Percentiles rank a stretch among this genome's conserved stretches.
phyloP scores from a whole-genome alignment of 64 coral and sea anemone genomes.

The Trachythela sp. region DNA sequence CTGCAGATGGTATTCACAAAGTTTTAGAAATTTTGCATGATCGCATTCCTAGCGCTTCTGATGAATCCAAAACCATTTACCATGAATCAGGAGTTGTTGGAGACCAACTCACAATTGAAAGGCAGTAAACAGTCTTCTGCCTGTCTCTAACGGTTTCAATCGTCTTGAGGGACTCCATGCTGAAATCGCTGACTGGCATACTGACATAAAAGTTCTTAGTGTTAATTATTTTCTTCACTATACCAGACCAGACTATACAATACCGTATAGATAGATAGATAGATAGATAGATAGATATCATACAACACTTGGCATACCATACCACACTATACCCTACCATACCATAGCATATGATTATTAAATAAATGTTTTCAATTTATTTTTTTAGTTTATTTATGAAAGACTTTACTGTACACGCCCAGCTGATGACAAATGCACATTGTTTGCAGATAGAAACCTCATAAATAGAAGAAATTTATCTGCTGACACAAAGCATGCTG shows the following conservation, averaged over 20 bases:
- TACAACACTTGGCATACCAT: neutral
- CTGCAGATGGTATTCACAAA: neutral
- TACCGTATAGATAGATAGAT: too few relatives aligned
- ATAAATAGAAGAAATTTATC: conserved; percentile 3
- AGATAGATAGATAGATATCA: too few relatives aligned
- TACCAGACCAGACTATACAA: too few relatives aligned
- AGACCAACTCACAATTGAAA: conserved; percentile 47
- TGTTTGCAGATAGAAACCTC: neutral
- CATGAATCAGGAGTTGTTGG: neutral
- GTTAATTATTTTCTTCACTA: too few relatives aligned
- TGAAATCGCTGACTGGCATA: conserved; percentile 37
- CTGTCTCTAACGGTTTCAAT: conserved; percentile 32
- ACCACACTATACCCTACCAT: too few relatives aligned
- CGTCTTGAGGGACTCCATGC: conserved; percentile 28
- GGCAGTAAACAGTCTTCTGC: conserved; percentile 35
- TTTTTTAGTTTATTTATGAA: neutral
- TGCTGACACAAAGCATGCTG: neutral
- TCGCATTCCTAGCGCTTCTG: neutral
- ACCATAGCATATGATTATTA: neutral
- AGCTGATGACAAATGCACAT: conserved; percentile 2
- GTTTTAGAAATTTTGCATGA: neutral
- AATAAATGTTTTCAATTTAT: neutral
- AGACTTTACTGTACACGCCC: neutral
- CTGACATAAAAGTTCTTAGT: conserved; percentile 31
- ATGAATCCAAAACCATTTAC: neutral